Base-by-base conservation (phyloP, 53 echinoderm and acorn worm genomes). In the Holothuria leucospilota region DNA sequence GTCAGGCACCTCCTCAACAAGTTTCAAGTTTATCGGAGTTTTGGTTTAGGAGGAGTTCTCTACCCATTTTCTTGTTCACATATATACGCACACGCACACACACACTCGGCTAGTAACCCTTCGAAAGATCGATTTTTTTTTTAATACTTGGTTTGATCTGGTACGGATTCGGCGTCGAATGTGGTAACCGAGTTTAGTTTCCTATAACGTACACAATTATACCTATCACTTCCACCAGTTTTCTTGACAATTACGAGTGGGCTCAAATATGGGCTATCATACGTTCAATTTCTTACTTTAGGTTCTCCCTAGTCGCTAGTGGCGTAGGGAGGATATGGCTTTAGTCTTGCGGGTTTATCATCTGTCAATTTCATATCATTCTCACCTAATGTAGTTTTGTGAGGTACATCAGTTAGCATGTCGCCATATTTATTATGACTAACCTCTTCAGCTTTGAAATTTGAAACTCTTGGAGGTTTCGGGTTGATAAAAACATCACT, bases 121-220 rank as follows among this genome's bases (percentile, higher is more conserved):
- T 82, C 28, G 41, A 41, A 15, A 59, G 63, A 51, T 82, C 62
- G 14, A 63, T n/a, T 62, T 68, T 90, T 86, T 3, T 80, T 68
- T 70, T 86, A 90, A 69, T 66, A 90, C 8, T 78, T n/a, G 46
- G 84, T 72, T 40, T 67, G 83, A 39, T 84, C 87, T 14, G 91
- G 91, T 21, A 91, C 51, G 20, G 89, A 85, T 87, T 87, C 81
- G 28, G 88, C 80, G 68, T 87, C 81, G 51, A 87, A 87, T 42
- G 49, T 56, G 27, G 68, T 84, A 24, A 66, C 68, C 0, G 67
- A 49, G 66, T 87, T 87, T 11, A 87, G 6, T 27, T 77, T 74
- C 39, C 89, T 59, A 42, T 24, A 60, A 42, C 85, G 85, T 30
- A 85, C 87, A 52, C 90, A 90, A 30, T n/a, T n/a, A n/a, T 46